Percentiles rank a stretch among this genome's conserved stretches.
phyloP scores from a whole-genome alignment of 2,888 invertebrate species.

The Limnephilus rhombicus region DNA sequence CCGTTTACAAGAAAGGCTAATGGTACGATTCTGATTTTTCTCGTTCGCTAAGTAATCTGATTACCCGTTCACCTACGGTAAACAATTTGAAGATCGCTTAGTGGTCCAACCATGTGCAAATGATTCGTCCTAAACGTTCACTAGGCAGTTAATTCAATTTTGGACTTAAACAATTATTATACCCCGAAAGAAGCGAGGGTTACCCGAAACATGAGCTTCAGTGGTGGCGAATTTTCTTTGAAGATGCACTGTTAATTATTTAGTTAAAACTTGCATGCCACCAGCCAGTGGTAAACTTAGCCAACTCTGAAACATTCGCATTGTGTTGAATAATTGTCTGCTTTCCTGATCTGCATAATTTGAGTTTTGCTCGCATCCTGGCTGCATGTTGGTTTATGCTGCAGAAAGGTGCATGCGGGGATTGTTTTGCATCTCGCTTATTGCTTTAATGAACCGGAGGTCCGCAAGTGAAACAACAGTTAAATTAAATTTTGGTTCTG shows the following conservation, averaged over 20 bases:
- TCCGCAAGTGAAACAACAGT: not conserved
- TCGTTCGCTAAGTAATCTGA: not conserved
- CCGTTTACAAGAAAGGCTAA: not conserved
- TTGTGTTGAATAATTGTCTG: slow-evolving; percentile 44
- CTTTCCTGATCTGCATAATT: slow-evolving; percentile 25
- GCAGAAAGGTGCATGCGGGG: not conserved
- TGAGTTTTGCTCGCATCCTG: slow-evolving; percentile 25
- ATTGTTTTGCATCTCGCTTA: not conserved
- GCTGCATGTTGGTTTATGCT: not conserved
- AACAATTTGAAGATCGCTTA: slow-evolving; percentile 26
- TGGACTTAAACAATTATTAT: not conserved
- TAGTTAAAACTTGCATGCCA: slow-evolving; percentile 19
- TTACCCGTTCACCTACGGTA: not conserved
- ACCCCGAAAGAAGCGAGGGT: not conserved
- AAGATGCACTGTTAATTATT: slow-evolving; percentile 20
- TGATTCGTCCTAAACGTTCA: slow-evolving; percentile 2
- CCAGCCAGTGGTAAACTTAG: slow-evolving; percentile 36
- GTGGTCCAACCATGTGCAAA: not conserved
- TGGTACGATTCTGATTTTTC: not conserved
- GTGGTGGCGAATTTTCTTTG: slow-evolving; percentile 25
- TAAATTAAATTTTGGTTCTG: not conserved
- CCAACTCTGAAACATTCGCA: slow-evolving; percentile 37
- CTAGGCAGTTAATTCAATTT: slow-evolving; percentile 23
- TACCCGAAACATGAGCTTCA: not conserved
- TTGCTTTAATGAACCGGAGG: not conserved